phyloP scores from a whole-genome alignment of 2,797 vertebrate genomes.

The Pteronotus mesoamericanus region DNA sequence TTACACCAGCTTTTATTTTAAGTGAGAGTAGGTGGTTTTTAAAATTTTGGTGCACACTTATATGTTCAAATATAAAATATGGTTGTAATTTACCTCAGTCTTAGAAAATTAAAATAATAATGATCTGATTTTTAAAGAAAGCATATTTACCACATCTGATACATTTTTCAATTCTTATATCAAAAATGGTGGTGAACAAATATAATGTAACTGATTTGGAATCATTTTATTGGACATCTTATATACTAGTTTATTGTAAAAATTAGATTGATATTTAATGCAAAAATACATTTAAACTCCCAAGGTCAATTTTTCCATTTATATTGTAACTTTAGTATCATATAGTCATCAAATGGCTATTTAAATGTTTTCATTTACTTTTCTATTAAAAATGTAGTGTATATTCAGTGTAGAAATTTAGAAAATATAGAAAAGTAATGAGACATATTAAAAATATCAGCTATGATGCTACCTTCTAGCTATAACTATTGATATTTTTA shows the following conservation, averaged over 20 bases:
- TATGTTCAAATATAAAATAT: neutral
- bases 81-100: neutral
- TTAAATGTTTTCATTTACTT: neutral
- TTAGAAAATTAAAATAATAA: constrained; percentile 21
- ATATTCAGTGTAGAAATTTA: neutral
- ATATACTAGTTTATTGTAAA: neutral
- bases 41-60: neutral
- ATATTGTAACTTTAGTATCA: neutral
- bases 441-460: neutral
- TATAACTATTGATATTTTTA: neutral
- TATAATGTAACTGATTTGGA: neutral
- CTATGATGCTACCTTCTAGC: neutral
- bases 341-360: neutral
- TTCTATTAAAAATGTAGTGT: neutral
- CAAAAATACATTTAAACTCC: neutral
- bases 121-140: neutral
- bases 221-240: neutral
- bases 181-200: neutral
- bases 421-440: neutral
- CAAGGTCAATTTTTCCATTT: neutral
- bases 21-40: neutral
- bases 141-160: neutral
- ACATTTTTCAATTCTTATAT: neutral
- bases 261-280: neutral
- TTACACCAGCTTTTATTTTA: constrained; percentile 9